phyloP scores from a whole-genome alignment of 2,888 invertebrate species.

The Resseliella maxima region DNA sequence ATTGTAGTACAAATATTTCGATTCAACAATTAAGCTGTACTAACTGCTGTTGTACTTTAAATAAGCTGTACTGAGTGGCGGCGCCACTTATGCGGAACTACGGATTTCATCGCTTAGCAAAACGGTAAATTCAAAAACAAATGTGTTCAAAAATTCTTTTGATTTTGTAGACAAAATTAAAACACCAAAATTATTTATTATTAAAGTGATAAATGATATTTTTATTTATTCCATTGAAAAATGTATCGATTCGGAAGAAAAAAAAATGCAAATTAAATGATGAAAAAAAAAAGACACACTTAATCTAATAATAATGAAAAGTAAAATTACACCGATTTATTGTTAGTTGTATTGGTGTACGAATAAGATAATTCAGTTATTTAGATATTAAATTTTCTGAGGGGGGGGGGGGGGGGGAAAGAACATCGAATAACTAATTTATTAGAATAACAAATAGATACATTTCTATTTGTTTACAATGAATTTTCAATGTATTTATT shows the following conservation, averaged over 20 bases:
- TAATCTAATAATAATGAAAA: constrained; percentile 14
- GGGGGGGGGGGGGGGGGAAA: background rate
- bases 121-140: too few relatives aligned
- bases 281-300: constrained; percentile 18
- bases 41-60: too few relatives aligned
- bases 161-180: background rate
- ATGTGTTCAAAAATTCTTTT: background rate
- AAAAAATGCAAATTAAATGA: background rate
- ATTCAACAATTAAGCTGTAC: too few relatives aligned
- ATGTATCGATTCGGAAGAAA: background rate
- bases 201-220: constrained; percentile 55
- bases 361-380: background rate
- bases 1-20: too few relatives aligned
- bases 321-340: constrained; percentile 27
- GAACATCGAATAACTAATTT: background rate
- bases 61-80: too few relatives aligned
- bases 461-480: background rate
- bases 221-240: constrained; percentile 52
- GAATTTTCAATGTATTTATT: background rate
- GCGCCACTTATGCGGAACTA: too few relatives aligned
- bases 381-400: background rate
- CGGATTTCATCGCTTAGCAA: too few relatives aligned
- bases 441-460: background rate
- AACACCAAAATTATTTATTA: constrained; percentile 7
- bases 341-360: background rate